Percentiles rank a stretch among this genome's conserved stretches.
Conservation (phyloP, 2,113 vertebrate species). For the Channa maculata region DNA sequence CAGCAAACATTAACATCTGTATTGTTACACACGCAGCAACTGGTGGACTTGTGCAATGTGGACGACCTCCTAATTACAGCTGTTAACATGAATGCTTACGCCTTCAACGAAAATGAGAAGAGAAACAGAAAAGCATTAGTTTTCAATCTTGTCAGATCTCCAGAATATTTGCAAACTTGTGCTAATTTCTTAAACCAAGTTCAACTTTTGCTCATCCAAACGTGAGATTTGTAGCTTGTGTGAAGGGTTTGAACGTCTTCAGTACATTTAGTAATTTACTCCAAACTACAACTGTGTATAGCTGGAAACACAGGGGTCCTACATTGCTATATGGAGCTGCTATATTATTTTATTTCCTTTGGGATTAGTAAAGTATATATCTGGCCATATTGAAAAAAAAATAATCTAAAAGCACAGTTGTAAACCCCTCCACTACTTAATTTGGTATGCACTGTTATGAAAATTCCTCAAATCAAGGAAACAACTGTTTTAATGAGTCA, state of each 20-base stretch:
- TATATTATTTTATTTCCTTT: no score
- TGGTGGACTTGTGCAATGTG: constrained; percentile 36
- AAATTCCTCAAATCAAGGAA: constrained; percentile 62
- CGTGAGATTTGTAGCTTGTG: no score
- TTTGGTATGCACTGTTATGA: constrained; percentile 56
- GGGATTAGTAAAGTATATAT: no score
- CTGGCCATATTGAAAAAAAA: no score
- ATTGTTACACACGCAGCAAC: constrained; percentile 14
- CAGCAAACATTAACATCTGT: constrained; percentile 43
- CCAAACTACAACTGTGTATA: no score
- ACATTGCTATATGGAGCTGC: no score
- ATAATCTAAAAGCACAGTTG: no score
- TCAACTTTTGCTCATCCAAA: no score
- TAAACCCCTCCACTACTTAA: constrained; percentile 39
- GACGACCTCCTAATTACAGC: constrained; percentile 20
- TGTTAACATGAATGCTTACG: not conserved
- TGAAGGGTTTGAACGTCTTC: no score
- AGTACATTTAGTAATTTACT: no score
- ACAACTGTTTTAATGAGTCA: constrained; percentile 61
- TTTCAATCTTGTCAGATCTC: not conserved
- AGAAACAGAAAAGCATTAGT: not conserved
- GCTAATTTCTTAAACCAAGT: no score
- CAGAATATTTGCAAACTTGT: not conserved
- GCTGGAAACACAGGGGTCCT: no score
- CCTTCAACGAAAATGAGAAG: not conserved